Conservation (phyloP, 30 jellyfish, hydroid and myxozoan species). For the Chrysaora quinquecirrha region DNA sequence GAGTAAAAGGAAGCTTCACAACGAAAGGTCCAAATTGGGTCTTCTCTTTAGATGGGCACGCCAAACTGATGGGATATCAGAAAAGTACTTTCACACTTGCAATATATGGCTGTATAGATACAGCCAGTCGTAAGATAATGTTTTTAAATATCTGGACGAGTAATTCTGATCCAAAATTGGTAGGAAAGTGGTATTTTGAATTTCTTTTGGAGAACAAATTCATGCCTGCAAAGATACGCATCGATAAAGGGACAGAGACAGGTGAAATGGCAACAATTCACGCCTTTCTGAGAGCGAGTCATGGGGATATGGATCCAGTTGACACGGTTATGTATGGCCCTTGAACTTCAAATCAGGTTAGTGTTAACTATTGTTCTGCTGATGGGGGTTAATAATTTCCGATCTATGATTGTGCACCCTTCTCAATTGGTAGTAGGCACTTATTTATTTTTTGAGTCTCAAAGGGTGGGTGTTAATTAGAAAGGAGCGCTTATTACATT, state of each 20-base stretch:
- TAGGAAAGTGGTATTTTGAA: constrained; percentile 40
- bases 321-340: constrained; percentile 69
- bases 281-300: constrained; percentile 22
- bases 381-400: not conserved
- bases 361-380: constrained; percentile 17
- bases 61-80: constrained; percentile 58
- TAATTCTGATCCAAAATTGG: constrained; percentile 40
- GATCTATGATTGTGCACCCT: not conserved
- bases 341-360: constrained; percentile 51
- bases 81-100: constrained; percentile 57
- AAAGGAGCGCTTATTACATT: not conserved
- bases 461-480: no score
- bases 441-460: not conserved
- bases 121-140: constrained; percentile 40
- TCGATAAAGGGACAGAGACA: constrained; percentile 68
- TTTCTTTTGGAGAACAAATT: constrained; percentile 16
- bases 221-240: constrained; percentile 39
- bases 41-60: constrained; percentile 65
- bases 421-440: no score
- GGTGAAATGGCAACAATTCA: constrained; percentile 67
- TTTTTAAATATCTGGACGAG: constrained; percentile 32
- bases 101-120: constrained; percentile 65
- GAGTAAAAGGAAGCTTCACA: constrained; percentile 14
- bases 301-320: constrained; percentile 68
- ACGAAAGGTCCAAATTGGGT: constrained; percentile 37